phyloP scores from a whole-genome alignment of 2,113 vertebrate genomes.

The Mobula hypostoma region DNA sequence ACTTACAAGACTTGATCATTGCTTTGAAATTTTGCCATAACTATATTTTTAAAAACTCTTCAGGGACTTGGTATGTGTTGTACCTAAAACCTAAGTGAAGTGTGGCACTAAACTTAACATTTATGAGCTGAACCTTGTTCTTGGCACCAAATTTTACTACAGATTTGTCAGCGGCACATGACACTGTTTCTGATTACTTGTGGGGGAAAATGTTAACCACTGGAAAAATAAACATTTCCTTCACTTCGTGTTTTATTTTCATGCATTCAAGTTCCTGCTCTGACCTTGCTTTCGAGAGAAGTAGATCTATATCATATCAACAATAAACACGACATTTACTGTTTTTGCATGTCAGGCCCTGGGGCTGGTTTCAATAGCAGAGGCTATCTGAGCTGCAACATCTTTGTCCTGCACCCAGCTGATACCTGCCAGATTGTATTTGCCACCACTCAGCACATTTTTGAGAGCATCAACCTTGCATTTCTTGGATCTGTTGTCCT shows the following conservation, averaged over 20 bases:
- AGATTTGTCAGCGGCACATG: not conserved
- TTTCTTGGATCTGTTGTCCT: not conserved
- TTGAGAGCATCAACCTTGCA: not conserved
- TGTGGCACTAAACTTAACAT: too few species aligned
- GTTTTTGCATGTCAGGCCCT: not conserved
- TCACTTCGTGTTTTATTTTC: not conserved
- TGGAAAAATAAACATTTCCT: not conserved
- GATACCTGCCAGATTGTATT: not conserved
- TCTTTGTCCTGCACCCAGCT: not conserved
- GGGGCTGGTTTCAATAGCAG: not conserved
- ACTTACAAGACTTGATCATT: not conserved
- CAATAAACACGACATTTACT: not conserved
- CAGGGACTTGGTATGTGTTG: not conserved
- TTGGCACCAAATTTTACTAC: not conserved
- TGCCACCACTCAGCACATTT: too few species aligned
- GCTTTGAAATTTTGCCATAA: not conserved
- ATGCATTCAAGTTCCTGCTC: not conserved
- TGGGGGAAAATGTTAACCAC: not conserved
- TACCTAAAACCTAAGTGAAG: not conserved
- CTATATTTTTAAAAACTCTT: too few species aligned
- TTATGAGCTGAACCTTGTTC: not conserved
- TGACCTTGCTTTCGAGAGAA: not conserved
- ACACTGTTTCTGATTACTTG: not conserved
- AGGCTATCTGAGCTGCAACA: not conserved
- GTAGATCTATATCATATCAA: not conserved